phyloP scores from a whole-genome alignment of 2,113 vertebrate genomes.

The Odontesthes bonariensis region DNA sequence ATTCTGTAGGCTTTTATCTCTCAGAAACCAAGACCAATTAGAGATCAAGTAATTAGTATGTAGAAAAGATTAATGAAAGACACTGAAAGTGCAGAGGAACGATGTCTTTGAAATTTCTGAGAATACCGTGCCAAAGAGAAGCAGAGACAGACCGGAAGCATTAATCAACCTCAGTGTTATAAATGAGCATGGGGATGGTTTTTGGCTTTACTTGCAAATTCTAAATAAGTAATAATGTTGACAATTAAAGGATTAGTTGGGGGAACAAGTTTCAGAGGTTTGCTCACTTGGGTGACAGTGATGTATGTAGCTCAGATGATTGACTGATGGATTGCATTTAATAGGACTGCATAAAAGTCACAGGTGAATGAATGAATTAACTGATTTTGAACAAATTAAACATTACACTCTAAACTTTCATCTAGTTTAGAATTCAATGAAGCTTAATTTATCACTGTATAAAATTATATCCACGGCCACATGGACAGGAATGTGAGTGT shows the following conservation, averaged over 20 bases:
- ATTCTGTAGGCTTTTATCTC: constrained; percentile 26
- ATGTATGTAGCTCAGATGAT: constrained; percentile 44
- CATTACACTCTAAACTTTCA: constrained; percentile 21
- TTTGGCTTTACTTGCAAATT: constrained; percentile 45
- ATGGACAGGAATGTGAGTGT: not conserved
- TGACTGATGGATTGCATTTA: constrained; percentile 50
- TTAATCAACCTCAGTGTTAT: constrained; percentile 53
- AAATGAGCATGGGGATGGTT: constrained; percentile 29
- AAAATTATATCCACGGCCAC: not conserved
- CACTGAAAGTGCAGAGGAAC: constrained; percentile 24
- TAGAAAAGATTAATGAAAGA: constrained; percentile 47
- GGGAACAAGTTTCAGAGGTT: constrained; percentile 35
- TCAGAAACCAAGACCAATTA: constrained; percentile 29
- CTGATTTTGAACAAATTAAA: constrained; percentile 39
- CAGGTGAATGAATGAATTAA: constrained; percentile 41
- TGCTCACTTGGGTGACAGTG: constrained; percentile 9
- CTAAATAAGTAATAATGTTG: constrained; percentile 39
- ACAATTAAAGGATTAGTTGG: constrained; percentile 57
- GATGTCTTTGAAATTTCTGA: constrained; percentile 58
- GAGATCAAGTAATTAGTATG: constrained; percentile 54
- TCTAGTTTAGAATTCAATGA: constrained; percentile 10
- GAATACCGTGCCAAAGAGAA: constrained; percentile 25
- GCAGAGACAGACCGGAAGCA: constrained; percentile 21
- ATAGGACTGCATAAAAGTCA: constrained; percentile 17
- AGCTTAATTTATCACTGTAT: constrained; percentile 26